Evolutionary conservation across 2,113 vertebrate genomes (phyloP).

Genomic region (Lates calcarifer): DNA sequence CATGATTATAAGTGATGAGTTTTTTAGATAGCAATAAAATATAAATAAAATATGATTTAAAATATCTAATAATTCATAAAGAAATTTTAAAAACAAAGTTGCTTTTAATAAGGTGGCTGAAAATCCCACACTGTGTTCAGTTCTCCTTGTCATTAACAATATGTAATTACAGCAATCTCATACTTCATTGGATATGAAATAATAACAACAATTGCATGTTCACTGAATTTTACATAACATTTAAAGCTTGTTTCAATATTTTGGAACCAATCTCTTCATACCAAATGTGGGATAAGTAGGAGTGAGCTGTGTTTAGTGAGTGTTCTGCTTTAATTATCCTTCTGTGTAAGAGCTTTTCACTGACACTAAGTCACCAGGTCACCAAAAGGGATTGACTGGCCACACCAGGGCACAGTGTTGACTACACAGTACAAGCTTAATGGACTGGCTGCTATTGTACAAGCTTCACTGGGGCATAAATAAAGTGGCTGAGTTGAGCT

Average conservation of each 20-base stretch:
- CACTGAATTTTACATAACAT: neutral
- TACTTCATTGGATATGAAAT: neutral
- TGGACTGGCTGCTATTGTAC: neutral
- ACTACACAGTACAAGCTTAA: constrained; percentile 28
- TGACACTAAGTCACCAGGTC: constrained; percentile 31
- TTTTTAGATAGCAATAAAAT: no score
- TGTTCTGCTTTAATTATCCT: constrained; percentile 22
- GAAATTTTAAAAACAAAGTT: neutral
- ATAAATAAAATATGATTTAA: neutral
- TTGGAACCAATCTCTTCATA: neutral
- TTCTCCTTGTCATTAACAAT: neutral
- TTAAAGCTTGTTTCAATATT: neutral
- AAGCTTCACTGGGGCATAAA: neutral
- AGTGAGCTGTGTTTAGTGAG: neutral
- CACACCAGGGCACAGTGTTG: constrained; percentile 10
- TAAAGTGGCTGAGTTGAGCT: constrained; percentile 1
- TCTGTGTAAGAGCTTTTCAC: constrained; percentile 38
- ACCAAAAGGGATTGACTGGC: constrained; percentile 35
- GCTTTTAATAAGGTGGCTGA: neutral
- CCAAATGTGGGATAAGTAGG: no score
- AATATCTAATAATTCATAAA: neutral
- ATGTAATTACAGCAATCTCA: no score
- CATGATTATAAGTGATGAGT: neutral
- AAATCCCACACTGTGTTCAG: neutral
- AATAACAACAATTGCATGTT: neutral